Base-by-base conservation (phyloP, 2,797 vertebrate species). In the Botia almorhae region DNA sequence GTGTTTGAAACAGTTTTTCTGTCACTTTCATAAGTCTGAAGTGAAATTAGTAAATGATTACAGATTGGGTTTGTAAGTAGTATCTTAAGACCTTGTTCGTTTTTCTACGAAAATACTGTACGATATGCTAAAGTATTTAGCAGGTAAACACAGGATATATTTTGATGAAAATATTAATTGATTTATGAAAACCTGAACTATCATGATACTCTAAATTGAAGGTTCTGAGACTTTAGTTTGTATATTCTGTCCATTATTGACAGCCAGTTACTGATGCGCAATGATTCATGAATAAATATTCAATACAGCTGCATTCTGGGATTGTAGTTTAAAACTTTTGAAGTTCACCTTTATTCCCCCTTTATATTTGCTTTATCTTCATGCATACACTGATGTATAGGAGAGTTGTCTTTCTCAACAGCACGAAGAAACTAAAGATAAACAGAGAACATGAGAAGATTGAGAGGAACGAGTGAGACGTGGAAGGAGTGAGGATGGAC, bases 401-500 rank as follows among this genome's bases (percentile, higher is more conserved):
- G 55, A 19, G 12, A 39, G 63, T 11, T 36, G 48, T 61, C 14
- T 48, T 65, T 75, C 53, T 70, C 29, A 19, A 17, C 13, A 13
- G 14, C 21, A 48, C 36, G 21, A 33, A 50, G 36, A 39, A 33
- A 33, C 13, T 16, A 60, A 39, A 75, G 53, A 51, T 33, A 17
- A 21, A 60, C 67, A 11, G 51, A 60, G 23, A 68, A 53, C 61
- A 43, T 39, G 69, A 63, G 65, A 74, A 21, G 19, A 39, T 19
- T n/a, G 56, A 67, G 65, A 67, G 36, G 36, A 58, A 58, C 50
- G 58, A 58, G 72, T 23, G 60, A 68, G 56, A 63, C 51, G 72
- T 74, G 63, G 48, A 60, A 51, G 60, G 68, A 21, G 63, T 75
- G 26, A 76, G 33, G 58, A 72, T 71, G 63, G 55, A 69, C 33